These are phyloP conservation scores for Prietella phreatophila DNA, from an alignment of 2,113 vertebrate species.

Conservation along the genomic window DNA sequence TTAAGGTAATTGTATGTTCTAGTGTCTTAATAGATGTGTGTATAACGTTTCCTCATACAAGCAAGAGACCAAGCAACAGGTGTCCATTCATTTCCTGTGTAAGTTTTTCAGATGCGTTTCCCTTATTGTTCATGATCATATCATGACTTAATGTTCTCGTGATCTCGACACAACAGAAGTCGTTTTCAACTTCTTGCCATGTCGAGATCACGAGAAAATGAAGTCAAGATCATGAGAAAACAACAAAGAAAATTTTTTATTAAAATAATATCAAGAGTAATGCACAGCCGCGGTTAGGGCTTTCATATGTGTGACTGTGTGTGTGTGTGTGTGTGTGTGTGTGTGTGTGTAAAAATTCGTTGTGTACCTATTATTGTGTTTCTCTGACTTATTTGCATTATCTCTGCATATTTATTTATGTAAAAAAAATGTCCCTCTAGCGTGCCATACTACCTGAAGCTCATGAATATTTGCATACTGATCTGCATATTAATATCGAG, in stretches of 20 bases:
- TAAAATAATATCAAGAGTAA: too few species aligned
- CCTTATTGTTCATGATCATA: not conserved
- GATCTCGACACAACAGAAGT: too few species aligned
- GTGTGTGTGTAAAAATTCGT: not conserved
- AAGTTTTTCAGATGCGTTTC: not conserved
- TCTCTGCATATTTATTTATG: not conserved
- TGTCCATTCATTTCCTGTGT: not conserved
- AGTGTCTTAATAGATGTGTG: not conserved
- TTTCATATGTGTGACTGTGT: not conserved
- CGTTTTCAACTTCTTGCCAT: too few species aligned
- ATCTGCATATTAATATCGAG: constrained; percentile 45
- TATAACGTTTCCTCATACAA: not conserved
- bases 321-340: not conserved
- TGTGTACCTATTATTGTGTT: not conserved
- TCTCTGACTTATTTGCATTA: not conserved
- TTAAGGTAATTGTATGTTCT: not conserved
- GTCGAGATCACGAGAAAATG: too few species aligned
- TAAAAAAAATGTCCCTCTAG: not conserved
- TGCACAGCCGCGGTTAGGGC: too few species aligned
- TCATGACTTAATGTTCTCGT: too few species aligned
- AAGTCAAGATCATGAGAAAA: too few species aligned
- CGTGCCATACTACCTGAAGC: not conserved
- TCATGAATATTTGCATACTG: constrained; percentile 38
- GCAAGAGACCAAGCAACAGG: not conserved
- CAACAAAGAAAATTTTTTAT: too few species aligned